phyloP scores from a whole-genome alignment of 2,888 invertebrate species.

The Empis stercorea region DNA sequence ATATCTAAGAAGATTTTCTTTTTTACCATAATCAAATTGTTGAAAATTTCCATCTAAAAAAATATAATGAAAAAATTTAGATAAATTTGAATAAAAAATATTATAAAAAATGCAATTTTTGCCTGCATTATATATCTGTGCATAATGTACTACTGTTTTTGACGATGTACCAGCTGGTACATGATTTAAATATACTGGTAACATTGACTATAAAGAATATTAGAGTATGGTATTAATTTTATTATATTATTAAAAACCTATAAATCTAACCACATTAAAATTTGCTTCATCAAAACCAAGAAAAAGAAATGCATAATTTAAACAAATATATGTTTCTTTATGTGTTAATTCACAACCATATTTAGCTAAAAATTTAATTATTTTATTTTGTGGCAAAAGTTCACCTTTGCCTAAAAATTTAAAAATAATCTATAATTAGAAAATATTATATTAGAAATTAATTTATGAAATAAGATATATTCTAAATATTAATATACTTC shows the following conservation, averaged over 20 bases:
- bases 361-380: constrained; percentile 47
- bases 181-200: constrained; percentile 46
- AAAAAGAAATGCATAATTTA: constrained; percentile 56
- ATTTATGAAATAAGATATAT: too few species aligned
- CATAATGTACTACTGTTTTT: constrained; percentile 46
- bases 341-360: constrained; percentile 46
- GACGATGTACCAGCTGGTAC: constrained; percentile 51
- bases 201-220: constrained; percentile 36
- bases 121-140: constrained; percentile 29
- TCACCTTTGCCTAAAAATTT: constrained; percentile 54
- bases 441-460: too few species aligned
- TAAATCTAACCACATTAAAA: constrained; percentile 40
- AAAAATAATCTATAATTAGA: constrained; percentile 41
- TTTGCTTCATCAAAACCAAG: constrained; percentile 57
- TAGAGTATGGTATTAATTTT: too few species aligned
- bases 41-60: constrained; percentile 34
- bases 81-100: too few species aligned
- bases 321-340: constrained; percentile 50
- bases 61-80: constrained; percentile 21
- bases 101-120: too few species aligned
- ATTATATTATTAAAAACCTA: too few species aligned
- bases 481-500: constrained; percentile 33
- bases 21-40: constrained; percentile 45
- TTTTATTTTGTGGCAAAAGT: constrained; percentile 53
- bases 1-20: constrained; percentile 39